Evolutionary conservation across 2,888 invertebrate genomes (phyloP).

Genomic region (Sceliomorpha sp.): DNA sequence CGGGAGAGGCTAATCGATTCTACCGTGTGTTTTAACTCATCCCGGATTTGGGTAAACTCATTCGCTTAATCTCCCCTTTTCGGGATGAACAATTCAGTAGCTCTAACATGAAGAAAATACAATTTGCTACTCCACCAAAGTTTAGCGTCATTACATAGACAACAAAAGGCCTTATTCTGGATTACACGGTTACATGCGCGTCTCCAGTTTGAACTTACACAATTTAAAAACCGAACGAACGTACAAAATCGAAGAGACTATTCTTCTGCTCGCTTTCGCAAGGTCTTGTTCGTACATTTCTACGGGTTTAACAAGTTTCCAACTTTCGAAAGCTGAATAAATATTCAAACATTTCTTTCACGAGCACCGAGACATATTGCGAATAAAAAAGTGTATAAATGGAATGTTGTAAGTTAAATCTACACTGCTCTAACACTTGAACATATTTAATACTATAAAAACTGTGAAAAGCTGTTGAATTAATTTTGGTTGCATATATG

Average conservation of each 20-base stretch:
- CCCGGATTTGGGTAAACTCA: constrained; percentile 56
- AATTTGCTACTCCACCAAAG: constrained; percentile 53
- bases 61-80: constrained; percentile 56
- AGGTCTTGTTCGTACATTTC: constrained; percentile 6
- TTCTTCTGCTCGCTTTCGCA: constrained; percentile 12
- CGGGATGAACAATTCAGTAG: constrained; percentile 55
- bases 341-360: constrained; percentile 15
- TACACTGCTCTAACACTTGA: too few relatives aligned
- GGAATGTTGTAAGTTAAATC: not conserved
- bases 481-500: too few relatives aligned
- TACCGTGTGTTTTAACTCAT: constrained; percentile 57
- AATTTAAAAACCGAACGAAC: constrained; percentile 31
- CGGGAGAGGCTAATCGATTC: constrained; percentile 53
- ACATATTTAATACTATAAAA: too few relatives aligned
- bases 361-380: not conserved
- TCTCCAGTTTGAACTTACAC: constrained; percentile 45
- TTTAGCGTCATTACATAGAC: constrained; percentile 54
- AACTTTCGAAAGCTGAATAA: constrained; percentile 24
- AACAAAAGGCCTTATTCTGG: constrained; percentile 52
- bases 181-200: constrained; percentile 51
- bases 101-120: constrained; percentile 56
- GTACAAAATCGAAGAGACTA: constrained; percentile 24
- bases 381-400: constrained; percentile 4
- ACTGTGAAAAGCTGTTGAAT: too few relatives aligned
- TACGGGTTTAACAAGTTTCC: constrained; percentile 23